phyloP scores from a whole-genome alignment of 2,797 vertebrate species.

The Lycodopsis pacificus region DNA sequence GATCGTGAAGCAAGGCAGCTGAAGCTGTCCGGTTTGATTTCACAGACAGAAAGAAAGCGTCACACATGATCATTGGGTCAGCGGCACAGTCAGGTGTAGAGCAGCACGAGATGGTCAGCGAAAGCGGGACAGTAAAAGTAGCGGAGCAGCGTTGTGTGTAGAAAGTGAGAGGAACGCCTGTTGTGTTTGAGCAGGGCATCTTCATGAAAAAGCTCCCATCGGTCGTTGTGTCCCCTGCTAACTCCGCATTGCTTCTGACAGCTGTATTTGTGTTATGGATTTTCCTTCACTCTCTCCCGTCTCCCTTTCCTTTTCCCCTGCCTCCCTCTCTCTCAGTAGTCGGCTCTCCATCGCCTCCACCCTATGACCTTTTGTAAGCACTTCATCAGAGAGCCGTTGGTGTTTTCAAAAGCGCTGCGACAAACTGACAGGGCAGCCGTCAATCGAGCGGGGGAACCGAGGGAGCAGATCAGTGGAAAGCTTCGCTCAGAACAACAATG shows the following conservation, averaged over 20 bases:
- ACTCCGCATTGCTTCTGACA: slow-evolving; percentile 83
- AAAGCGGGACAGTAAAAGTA: slow-evolving; percentile 20
- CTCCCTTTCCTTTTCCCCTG: slow-evolving; percentile 64
- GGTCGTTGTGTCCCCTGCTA: slow-evolving; percentile 77
- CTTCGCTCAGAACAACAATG: slow-evolving; percentile 76
- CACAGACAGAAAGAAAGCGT: slow-evolving; percentile 31
- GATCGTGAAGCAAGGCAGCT: slow-evolving; percentile 47
- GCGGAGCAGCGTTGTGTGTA: neutral
- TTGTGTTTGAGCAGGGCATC: slow-evolving; percentile 63
- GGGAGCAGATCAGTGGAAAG: slow-evolving; percentile 80
- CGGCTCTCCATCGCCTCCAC: slow-evolving; percentile 66
- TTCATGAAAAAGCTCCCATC: slow-evolving; percentile 53
- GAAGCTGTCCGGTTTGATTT: slow-evolving; percentile 43
- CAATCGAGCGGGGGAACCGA: slow-evolving; percentile 76
- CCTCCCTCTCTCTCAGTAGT: slow-evolving; percentile 68
- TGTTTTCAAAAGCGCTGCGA: slow-evolving; percentile 84
- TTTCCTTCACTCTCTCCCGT: slow-evolving; percentile 84
- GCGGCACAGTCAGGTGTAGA: slow-evolving; percentile 48
- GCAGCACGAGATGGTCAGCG: slow-evolving; percentile 29
- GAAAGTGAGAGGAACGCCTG: slow-evolving; percentile 37
- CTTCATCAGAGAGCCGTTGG: slow-evolving; percentile 84
- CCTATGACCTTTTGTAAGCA: slow-evolving; percentile 81
- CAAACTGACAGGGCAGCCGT: slow-evolving; percentile 85
- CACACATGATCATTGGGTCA: slow-evolving; percentile 49
- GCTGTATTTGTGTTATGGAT: slow-evolving; percentile 90